phyloP scores from a whole-genome alignment of 2,797 vertebrate genomes.

The Macroramphosus scolopax region DNA sequence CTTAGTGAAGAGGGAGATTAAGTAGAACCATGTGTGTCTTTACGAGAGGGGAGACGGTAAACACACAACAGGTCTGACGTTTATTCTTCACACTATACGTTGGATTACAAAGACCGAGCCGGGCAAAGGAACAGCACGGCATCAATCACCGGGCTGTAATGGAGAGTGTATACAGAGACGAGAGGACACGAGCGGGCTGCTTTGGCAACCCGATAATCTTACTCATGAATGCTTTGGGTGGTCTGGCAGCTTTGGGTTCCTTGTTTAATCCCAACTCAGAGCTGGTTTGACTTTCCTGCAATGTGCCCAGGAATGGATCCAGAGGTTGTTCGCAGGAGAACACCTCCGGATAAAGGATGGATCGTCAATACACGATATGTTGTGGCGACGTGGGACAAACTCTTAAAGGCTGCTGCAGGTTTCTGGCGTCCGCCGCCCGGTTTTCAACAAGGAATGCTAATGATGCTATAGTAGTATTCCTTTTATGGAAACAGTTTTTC shows the following conservation, averaged over 20 bases:
- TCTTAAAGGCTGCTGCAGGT: background rate
- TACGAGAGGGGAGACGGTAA: constrained; percentile 49
- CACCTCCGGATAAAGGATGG: too few relatives aligned
- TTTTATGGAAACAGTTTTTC: constrained; percentile 31
- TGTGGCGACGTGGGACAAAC: constrained; percentile 19
- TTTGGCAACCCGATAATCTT: constrained; percentile 23
- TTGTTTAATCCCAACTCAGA: constrained; percentile 49
- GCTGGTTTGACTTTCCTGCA: constrained; percentile 27
- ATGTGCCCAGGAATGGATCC: constrained; percentile 32
- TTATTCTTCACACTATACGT: constrained; percentile 70
- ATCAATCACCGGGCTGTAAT: constrained; percentile 55
- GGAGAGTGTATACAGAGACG: constrained; percentile 47
- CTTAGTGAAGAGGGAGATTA: constrained; percentile 49
- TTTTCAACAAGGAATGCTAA: constrained; percentile 37
- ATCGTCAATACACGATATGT: background rate
- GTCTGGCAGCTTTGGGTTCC: constrained; percentile 46
- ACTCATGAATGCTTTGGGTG: constrained; percentile 55
- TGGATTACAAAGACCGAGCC: constrained; percentile 55
- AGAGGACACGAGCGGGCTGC: constrained; percentile 39
- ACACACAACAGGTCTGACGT: constrained; percentile 53
- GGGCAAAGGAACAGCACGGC: background rate
- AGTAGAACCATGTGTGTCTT: constrained; percentile 67
- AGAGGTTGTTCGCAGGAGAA: constrained; percentile 17
- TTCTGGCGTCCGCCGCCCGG: constrained; percentile 1
- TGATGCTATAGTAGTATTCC: constrained; percentile 26